Base-by-base conservation (phyloP, 2,797 vertebrate genomes). In the Periophthalmus magnuspinnatus region DNA sequence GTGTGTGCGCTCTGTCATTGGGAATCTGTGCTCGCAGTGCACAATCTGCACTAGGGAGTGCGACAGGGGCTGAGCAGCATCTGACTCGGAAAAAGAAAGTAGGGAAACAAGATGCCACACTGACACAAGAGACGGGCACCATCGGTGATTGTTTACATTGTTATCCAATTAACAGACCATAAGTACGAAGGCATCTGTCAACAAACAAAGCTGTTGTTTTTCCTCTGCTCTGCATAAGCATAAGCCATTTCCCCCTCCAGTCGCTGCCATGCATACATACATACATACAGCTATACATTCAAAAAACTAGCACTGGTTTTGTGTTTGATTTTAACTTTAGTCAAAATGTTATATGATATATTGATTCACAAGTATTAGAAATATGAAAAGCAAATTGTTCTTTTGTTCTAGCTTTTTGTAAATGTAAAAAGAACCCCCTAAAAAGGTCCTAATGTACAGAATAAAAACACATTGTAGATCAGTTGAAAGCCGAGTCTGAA, bases 61-160 rank as follows among this genome's bases (percentile, higher is more conserved):
- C 60, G 33, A 71, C 21, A 68, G 69, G 76, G 77, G 71, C 75
- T 71, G 75, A 82, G 85, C 84, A 85, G 90, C 89, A 90, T 92
- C 89, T 92, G 91, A 91, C 84, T 88, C 85, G 71, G 76, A 90
- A 83, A 86, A 85, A 80, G 81, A 87, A 91, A 89, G 89, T 83
- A 91, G 92, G 87, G 92, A 93, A 93, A 92, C 91, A 93, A 93
- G 92, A 93, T 94, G 93, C 91, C 93, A 93, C 92, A 93, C 89
- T 92, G 91, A 93, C 95, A 95, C 95, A 87, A 89, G 93, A 96
- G 95, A 95, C 94, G 88, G 88, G 92, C 92, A 90, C 94, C 95
- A 95, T 95, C 94, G 94, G 95, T 96, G 96, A 97, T 96, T 98
- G 96, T 99, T 98, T 98, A 98, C 96, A 97, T 94, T 97, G 94